Percentiles rank a stretch among this genome's conserved stretches.
phyloP scores from a whole-genome alignment of 2,888 invertebrate species.

The Sphaerophoria rueppellii region DNA sequence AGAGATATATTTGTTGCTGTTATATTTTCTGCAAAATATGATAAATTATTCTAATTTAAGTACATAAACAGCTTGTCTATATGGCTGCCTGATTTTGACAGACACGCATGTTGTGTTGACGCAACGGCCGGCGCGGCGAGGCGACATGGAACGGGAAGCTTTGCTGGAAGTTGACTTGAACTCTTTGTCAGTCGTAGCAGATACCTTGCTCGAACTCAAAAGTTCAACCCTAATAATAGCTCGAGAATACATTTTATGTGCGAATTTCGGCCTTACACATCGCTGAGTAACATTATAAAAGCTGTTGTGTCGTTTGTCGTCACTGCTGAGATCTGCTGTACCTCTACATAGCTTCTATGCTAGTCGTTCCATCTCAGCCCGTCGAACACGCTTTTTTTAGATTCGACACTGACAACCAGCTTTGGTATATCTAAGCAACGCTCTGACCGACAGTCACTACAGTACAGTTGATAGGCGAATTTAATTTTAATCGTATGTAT shows the following conservation, averaged over 20 bases:
- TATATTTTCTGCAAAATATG: constrained; percentile 29
- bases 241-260: constrained; percentile 32
- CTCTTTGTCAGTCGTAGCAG: constrained; percentile 36
- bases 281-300: constrained; percentile 54
- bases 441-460: background rate
- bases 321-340: background rate
- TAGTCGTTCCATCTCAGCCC: background rate
- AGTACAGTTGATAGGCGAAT: constrained; percentile 51
- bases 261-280: constrained; percentile 54
- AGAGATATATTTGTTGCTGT: background rate
- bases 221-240: constrained; percentile 54
- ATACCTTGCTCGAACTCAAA: constrained; percentile 17
- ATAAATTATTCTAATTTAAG: constrained; percentile 59
- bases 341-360: background rate
- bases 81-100: constrained; percentile 19
- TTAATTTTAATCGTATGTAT: constrained; percentile 62
- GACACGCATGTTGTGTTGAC: constrained; percentile 21
- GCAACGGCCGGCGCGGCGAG: background rate
- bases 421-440: background rate
- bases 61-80: constrained; percentile 44
- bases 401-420: constrained; percentile 21
- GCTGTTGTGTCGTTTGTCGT: background rate
- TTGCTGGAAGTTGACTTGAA: constrained; percentile 3
- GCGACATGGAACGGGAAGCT: background rate
- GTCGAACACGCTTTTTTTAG: background rate